A percentile compares a stretch with the other conserved stretches of the same genome.
Conservation (phyloP, 2,113 vertebrate species). For the Herpetotheres cachinnans region DNA sequence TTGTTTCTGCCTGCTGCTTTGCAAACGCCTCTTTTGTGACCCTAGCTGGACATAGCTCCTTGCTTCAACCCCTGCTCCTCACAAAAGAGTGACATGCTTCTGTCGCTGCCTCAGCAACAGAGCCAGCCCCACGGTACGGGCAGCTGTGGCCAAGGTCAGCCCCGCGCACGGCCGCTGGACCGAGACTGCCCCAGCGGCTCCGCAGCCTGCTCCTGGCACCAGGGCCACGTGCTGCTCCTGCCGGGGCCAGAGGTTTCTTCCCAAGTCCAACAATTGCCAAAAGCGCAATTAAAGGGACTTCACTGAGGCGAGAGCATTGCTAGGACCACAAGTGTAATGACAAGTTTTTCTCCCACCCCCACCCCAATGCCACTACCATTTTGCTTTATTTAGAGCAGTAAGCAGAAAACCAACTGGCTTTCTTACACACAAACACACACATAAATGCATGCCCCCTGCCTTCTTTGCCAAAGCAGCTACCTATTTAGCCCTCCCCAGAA, state of each 20-base stretch:
- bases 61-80: not conserved
- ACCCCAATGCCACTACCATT: not conserved
- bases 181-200: not conserved
- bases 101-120: not conserved
- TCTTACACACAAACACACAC: fast-evolving
- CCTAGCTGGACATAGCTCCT: not conserved
- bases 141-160: not conserved
- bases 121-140: not conserved
- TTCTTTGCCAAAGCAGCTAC: not conserved
- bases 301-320: not conserved
- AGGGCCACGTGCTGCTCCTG: not conserved
- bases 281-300: not conserved
- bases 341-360: no score
- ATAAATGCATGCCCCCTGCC: not conserved
- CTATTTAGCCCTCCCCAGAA: not conserved
- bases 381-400: not conserved
- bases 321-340: fast-evolving
- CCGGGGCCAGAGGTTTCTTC: not conserved
- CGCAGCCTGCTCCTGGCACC: not conserved
- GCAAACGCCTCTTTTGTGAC: not conserved
- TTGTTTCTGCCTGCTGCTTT: not conserved
- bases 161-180: fast-evolving
- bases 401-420: not conserved
- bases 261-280: not conserved
- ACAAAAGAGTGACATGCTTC: not conserved